Evolutionary conservation across 2,113 vertebrate genomes (phyloP), one percentile per base, ranked within the genome.

Genomic region (Erinaceus europaeus): DNA sequence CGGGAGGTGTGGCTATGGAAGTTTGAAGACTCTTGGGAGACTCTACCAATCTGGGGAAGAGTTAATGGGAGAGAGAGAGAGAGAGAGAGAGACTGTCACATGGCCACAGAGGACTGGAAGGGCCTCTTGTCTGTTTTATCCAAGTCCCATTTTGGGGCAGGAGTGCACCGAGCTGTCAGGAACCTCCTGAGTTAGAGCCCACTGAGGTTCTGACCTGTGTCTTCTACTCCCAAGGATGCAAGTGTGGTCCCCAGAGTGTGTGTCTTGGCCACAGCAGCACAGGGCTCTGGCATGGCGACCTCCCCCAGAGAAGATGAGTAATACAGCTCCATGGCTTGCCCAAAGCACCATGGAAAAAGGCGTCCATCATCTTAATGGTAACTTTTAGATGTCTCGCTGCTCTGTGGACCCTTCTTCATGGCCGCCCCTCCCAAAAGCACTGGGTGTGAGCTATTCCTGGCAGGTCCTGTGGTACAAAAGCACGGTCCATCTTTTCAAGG

Each of bases 401-500:
- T 92, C 90, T 14, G 57, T 2, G 20, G 84, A 80, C 80, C 65
- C 72, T 76, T 92, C 76, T 87, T 65, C 65, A 17, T 42, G 74
- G 76, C 40, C 77, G 69, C 86, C 89, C 90, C 91, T 91, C 94
- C 94, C 50, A 46, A 81, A 92, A 96, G 96, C 93, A 96, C 95
- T 96, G 88, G 78, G 89, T 94, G 96, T 91, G 94, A 97, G 92
- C 96, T 97, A 97, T 97, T 97, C 95, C 96, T 97, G 97, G 97
- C 96, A 94, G 94, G 96, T 95, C 90, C 90, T 79, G 92, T 71
- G 91, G 97, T 97, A 95, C 97, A 96, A 96, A 97, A 92, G 90
- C 42, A 6, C 88, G 79, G 91, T 93, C 94, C 96, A 86, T 95
- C 93, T 95, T 95, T 95, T 93, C 94, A 95, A 96, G 96, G 96